Evolutionary conservation across 2,888 invertebrate genomes (phyloP).

Genomic region (Melanotus villosus): DNA sequence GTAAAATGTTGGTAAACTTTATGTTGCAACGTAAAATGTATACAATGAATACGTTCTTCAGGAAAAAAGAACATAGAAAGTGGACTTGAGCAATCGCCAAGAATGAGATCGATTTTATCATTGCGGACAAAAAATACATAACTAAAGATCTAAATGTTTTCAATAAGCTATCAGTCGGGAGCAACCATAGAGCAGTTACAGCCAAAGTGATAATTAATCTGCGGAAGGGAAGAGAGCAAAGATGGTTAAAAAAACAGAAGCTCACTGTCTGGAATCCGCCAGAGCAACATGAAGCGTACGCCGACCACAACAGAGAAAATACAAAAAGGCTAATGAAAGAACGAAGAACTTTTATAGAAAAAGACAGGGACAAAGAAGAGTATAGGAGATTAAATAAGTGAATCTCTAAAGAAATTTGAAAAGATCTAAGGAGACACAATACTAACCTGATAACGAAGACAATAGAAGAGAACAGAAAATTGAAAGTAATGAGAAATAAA

Average conservation of each 20-base stretch:
- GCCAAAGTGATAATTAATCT: constrained; percentile 17
- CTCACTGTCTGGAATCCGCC: background rate
- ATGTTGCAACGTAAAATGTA: background rate
- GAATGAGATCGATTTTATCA: constrained; percentile 6
- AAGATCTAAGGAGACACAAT: no score
- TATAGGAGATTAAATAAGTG: no score
- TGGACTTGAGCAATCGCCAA: background rate
- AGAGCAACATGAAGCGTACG: constrained; percentile 17
- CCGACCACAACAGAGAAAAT: background rate
- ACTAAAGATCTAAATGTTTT: constrained; percentile 12
- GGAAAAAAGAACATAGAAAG: no score
- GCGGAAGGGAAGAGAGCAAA: background rate
- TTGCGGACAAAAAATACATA: background rate
- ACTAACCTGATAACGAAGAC: no score
- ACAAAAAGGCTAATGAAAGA: no score
- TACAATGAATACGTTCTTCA: no score
- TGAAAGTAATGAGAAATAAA: no score
- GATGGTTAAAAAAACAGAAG: background rate
- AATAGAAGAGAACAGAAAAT: no score
- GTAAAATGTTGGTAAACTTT: no score
- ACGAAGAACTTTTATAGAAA: no score
- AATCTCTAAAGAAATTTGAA: no score
- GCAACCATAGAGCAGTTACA: constrained; percentile 14
- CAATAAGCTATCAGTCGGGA: constrained; percentile 9
- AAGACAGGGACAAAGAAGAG: no score